Percentiles rank a stretch among this genome's conserved stretches.
Conservation (phyloP, 2,888 invertebrate species). For the Philereme transversata region DNA sequence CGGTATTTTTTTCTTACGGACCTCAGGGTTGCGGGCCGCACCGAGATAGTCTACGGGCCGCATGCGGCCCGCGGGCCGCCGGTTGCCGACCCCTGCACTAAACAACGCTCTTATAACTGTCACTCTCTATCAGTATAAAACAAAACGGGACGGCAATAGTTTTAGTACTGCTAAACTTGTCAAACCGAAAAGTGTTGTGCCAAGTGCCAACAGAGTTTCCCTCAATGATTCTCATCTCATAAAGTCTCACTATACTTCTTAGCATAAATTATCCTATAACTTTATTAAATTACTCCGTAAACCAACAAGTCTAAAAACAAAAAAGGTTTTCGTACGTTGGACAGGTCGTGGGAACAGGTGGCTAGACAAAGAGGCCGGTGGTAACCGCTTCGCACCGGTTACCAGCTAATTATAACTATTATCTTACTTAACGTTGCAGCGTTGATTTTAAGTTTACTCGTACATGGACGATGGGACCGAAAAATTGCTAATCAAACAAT, state of each 20-base stretch:
- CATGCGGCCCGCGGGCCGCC: no score
- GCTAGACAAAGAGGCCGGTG: slow-evolving; percentile 56
- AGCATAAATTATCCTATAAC: background rate
- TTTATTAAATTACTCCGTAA: background rate
- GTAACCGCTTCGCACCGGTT: slow-evolving; percentile 60
- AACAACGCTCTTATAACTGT: no score
- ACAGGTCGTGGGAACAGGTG: slow-evolving; percentile 60
- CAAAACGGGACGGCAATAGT: no score
- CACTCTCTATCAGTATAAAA: no score
- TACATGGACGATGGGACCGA: background rate
- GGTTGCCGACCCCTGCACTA: no score
- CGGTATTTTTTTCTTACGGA: no score
- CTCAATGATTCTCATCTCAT: no score
- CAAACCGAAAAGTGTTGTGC: no score
- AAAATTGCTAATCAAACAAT: background rate
- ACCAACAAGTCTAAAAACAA: slow-evolving; percentile 8
- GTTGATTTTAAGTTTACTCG: slow-evolving; percentile 28
- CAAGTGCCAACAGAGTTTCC: no score
- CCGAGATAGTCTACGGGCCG: no score
- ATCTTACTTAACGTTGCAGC: slow-evolving; percentile 42
- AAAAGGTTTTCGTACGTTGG: slow-evolving; percentile 10
- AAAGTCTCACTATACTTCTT: background rate
- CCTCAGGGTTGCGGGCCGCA: no score
- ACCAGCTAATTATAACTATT: slow-evolving; percentile 53
- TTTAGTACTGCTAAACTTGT: no score